Base-by-base conservation (phyloP, 1,140 invertebrate species). In the Dufourea novaeangliae region DNA sequence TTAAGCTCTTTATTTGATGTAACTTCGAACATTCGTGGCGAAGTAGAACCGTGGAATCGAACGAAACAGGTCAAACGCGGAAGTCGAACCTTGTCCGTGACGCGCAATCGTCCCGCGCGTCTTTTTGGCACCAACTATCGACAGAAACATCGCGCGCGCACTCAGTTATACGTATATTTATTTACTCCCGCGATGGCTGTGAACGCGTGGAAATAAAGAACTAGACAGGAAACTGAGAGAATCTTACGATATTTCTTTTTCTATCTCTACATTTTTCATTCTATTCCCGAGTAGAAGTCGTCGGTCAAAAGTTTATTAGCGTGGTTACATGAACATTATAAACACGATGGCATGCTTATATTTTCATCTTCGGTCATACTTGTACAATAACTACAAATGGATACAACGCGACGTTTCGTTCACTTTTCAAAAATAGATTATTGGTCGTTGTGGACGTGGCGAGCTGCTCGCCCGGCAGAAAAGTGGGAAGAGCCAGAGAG, bases 121-220 rank as follows among this genome's bases (percentile, higher is more conserved):
- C 79, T 69, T 71, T 67, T 87, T 87, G 73, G 79, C 76, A 85
- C 20, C 29, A 75, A 73, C 12, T 70, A 37, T 66, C 29, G 79
- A 29, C 39, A 79, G 74, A 62, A 85, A 86, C 75, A 80, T 59
- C 72, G 63, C 68, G 54, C 46, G 82, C n/a, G n/a, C n/a, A 85
- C 84, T 81, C 86, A 76, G n/a, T n/a, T n/a, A n/a, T n/a, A n/a
- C 69, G 63, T 75, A 29, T n/a, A 67, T 73, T 72, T 78, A 86
- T 83, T 85, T 85, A 79, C 67, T 57, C 11, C 1, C 2, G 34
- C 34, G 34, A 37, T n/a, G n/a, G n/a, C n/a, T n/a, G n/a, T n/a
- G n/a, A n/a, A n/a, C n/a, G n/a, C n/a, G n/a, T n/a, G n/a, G n/a
- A n/a, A n/a, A n/a, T n/a, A n/a, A n/a, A n/a, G n/a, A n/a, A n/a